Evolutionary conservation across 2,797 vertebrate genomes (phyloP).

Genomic region (Cryptoprocta ferox): DNA sequence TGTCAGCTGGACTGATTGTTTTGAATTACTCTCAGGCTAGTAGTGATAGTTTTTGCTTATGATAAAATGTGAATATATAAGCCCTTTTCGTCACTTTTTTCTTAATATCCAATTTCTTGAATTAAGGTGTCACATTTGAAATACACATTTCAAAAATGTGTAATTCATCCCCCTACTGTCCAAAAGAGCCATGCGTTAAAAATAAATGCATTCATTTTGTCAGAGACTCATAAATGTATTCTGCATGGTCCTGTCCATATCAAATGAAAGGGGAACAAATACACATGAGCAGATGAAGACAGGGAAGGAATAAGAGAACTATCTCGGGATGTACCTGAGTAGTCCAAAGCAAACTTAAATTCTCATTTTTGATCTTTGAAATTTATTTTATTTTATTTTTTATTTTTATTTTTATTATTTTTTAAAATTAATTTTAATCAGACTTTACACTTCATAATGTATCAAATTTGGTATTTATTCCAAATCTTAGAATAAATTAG

Average conservation of each 20-base stretch:
- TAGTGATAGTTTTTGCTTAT: constrained; percentile 26
- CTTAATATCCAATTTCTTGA: constrained; percentile 50
- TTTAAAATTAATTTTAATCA: constrained; percentile 16
- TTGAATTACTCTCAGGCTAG: constrained; percentile 18
- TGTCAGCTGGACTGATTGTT: not conserved
- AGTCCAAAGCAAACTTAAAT: not conserved
- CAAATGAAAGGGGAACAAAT: not conserved
- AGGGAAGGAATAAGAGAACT: not conserved
- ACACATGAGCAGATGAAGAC: not conserved
- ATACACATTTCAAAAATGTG: not conserved
- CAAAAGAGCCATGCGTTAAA: constrained; percentile 22
- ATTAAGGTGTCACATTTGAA: not conserved
- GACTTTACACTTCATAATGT: not conserved
- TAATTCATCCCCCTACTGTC: not conserved
- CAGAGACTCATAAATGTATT: not conserved
- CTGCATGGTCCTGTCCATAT: not conserved
- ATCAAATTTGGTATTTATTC: not conserved
- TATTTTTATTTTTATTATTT: too few relatives aligned
- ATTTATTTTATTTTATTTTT: not conserved
- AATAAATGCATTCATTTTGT: constrained; percentile 5
- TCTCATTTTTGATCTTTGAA: not conserved
- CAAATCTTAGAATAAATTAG: not conserved
- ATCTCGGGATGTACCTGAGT: not conserved
- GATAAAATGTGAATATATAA: not conserved
- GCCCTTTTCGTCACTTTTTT: not conserved